Evolutionary conservation across 2,113 vertebrate genomes (phyloP).

Genomic region (Alligator sinensis): DNA sequence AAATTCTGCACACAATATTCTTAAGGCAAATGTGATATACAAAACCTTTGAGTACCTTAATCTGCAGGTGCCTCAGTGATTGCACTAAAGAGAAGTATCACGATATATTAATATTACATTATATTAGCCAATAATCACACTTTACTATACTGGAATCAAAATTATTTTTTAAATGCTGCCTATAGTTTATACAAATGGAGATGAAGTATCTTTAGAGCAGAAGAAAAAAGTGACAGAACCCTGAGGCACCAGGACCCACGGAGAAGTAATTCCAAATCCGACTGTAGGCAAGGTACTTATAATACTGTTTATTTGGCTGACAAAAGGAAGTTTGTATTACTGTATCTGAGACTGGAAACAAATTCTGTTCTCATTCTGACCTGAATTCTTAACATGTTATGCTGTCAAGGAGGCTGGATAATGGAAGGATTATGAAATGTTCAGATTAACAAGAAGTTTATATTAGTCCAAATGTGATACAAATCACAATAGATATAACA

Average conservation of each 20-base stretch:
- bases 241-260: not conserved
- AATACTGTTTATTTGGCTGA: not conserved
- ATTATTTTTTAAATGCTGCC: not conserved
- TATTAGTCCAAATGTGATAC: not conserved
- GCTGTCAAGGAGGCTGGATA: not conserved
- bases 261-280: too few relatives aligned
- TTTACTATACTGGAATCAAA: not conserved
- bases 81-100: not conserved
- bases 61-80: not conserved
- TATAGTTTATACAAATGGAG: not conserved
- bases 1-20: not conserved
- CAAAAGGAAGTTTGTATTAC: not conserved
- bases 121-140: not conserved
- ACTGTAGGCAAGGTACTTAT: too few relatives aligned
- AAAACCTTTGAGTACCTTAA: not conserved
- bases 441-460: not conserved
- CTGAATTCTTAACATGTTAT: not conserved
- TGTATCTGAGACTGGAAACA: not conserved
- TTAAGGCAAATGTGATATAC: not conserved
- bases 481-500: too few relatives aligned
- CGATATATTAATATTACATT: not conserved
- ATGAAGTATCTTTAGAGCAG: not conserved
- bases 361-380: not conserved
- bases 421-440: not conserved
- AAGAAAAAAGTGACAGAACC: not conserved